Evolutionary conservation across 2,113 vertebrate species (phyloP), one percentile per base, ranked within the genome.

Genomic region (Platysteira castanea): DNA sequence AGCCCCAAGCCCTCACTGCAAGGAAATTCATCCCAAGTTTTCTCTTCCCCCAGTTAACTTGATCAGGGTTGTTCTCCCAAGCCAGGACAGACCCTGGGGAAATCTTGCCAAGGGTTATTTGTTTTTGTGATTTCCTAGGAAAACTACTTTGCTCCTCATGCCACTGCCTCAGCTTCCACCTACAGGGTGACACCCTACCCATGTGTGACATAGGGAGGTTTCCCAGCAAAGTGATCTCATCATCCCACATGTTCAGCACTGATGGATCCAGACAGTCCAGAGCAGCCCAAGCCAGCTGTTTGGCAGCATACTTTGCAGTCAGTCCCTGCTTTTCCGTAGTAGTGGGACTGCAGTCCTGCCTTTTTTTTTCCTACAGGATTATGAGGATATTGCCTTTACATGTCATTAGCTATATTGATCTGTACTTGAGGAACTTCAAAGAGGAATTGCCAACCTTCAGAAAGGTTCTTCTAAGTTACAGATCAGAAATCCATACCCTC

Each of bases 181-280:
- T 46, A 57, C 14, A 63, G 33, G 20, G 11, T 42, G 74, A 64
- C 15, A 50, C 10, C 14, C 19, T 42, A 20, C 20, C 17, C 28
- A 4, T 0, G 1, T 8, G 17, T 56, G 26, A 53, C 53, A 65
- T 0, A 11, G 2, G 24, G 23, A 69, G 4, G 10, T 69, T 77
- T 87, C 31, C 37, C 28, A 54, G 52, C 7, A 65, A 42, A 69
- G 13, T 23, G 21, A 37, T 9, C 60, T 39, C 21, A 37, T 4
- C 39, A 87, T 30, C 37, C 31, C 30, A 30, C 13, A 7, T 5
- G 4, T n/a, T 78, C 44, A 56, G 31, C 24, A 65, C 2, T 14
- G 11, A 65, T 61, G 31, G 18, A 31, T 7, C 13, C 33, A 77
- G 14, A 11, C 50, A 74, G n/a, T 15, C 16, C 77, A 82, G 35